Base-by-base conservation (phyloP, 2,113 vertebrate genomes). In the Oxyruncus cristatus region DNA sequence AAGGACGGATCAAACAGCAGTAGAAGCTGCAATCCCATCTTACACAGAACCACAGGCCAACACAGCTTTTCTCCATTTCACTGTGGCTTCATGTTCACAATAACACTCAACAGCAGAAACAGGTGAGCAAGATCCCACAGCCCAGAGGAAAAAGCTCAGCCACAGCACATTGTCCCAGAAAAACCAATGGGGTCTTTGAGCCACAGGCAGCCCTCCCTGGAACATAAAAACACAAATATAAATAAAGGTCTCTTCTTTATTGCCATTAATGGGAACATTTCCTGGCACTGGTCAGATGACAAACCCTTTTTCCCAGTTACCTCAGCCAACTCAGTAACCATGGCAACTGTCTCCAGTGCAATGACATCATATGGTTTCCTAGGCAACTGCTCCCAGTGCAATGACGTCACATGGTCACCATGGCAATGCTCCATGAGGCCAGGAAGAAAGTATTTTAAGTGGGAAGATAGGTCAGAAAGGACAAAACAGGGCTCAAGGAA, bases 341-440 rank as follows among this genome's bases (percentile, higher is more conserved):
- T 59, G 55, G 92, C 81, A 96, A 97, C 93, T 52, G 79, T 85
- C 87, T 93, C 88, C 83, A 59, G 93, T 92, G 87, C 76, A 96
- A 56, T 97, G 96, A 98, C 96, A 96, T 98, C 97, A 98, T 16
- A n/a, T 1, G 4, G 88, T 98, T 84, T 92, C 97, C 97, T 46
- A 56, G 95, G 95, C 76, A 93, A 97, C 97, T 9, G 14, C 20
- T 97, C 86, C 89, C 77, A 79, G 52, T 53, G 93, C 83, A 94
- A 5, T 97, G 95, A 97, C 81, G 85, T 96, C 97, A 97, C 82
- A 47, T 72, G 55, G 88, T 97, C 87, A 75, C 97, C 95, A 95
- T 95, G 85, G 95, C 6, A 44, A 97, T 89, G 72, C 72, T 97
- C 95, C 92, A 88, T 75, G 75, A 85, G 88, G 86, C 82, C 93